Percentiles rank a stretch among this genome's conserved stretches.
phyloP scores from a whole-genome alignment of 2,113 vertebrate species.

The Epinephelus lanceolatus region DNA sequence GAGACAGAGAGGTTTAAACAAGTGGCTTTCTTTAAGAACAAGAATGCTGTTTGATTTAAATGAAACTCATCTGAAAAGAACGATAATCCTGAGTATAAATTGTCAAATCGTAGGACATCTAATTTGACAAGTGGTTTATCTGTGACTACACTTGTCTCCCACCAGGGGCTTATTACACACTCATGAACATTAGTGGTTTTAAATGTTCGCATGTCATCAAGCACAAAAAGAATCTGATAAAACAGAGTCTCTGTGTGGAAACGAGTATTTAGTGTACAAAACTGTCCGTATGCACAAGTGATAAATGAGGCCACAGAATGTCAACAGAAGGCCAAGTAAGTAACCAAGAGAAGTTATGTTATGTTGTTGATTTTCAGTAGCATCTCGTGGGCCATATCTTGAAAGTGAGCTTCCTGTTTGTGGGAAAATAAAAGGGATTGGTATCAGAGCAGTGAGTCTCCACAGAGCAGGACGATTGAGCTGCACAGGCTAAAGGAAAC shows the following conservation, averaged over 20 bases:
- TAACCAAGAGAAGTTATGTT: neutral
- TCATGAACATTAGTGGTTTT: neutral
- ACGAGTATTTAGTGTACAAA: neutral
- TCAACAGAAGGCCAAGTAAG: neutral
- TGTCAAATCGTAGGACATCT: neutral
- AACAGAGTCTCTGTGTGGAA: neutral
- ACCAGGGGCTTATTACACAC: neutral
- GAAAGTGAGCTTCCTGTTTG: neutral
- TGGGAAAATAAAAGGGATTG: slow-evolving; percentile 6
- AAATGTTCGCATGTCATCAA: neutral
- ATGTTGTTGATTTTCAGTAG: slow-evolving; percentile 8
- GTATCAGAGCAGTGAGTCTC: slow-evolving; percentile 51
- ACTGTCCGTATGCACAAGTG: neutral
- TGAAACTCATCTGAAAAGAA: neutral
- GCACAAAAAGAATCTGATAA: neutral
- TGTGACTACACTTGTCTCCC: neutral
- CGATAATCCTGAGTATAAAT: neutral
- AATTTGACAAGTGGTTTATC: too few species aligned
- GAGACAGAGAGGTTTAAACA: neutral
- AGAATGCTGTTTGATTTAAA: neutral
- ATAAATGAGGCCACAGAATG: slow-evolving; percentile 24
- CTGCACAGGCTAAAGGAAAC: slow-evolving; percentile 71
- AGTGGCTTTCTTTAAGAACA: too few species aligned
- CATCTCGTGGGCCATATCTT: neutral
- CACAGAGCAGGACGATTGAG: slow-evolving; percentile 74